Conservation (phyloP, 1,140 invertebrate species). For the Helicoverpa zea region DNA sequence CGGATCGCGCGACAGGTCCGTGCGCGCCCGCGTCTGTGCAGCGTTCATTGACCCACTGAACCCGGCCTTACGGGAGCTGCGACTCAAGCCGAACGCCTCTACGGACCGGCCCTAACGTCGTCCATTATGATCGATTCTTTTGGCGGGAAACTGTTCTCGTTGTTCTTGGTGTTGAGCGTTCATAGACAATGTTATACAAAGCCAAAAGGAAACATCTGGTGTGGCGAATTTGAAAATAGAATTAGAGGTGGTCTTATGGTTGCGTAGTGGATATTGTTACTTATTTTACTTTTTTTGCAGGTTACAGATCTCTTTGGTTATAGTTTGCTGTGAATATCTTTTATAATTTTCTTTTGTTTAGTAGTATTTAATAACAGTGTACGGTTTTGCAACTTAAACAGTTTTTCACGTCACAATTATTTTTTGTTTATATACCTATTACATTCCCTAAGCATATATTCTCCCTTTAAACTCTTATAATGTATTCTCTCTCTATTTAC, state of each 20-base stretch:
- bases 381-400: too few species aligned
- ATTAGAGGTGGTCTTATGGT: conserved; percentile 27
- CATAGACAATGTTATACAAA: not conserved
- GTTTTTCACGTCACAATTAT: too few species aligned
- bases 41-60: conserved; percentile 84
- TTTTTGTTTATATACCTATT: too few species aligned
- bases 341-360: too few species aligned
- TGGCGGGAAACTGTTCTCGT: conserved; percentile 63
- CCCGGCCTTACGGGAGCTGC: conserved; percentile 56
- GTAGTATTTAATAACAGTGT: too few species aligned
- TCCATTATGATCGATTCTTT: conserved; percentile 47
- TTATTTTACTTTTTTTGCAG: not conserved
- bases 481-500: too few species aligned
- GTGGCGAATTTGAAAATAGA: conserved; percentile 31
- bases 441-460: too few species aligned
- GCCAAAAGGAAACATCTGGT: conserved; percentile 35
- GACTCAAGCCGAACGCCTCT: conserved; percentile 14
- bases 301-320: not conserved
- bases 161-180: not conserved
- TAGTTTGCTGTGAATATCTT: not conserved
- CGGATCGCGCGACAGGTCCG: conserved; percentile 74
- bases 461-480: too few species aligned
- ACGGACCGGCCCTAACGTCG: conserved; percentile 13
- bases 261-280: too few species aligned
- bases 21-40: conserved; percentile 58